A percentile compares a stretch with the other conserved stretches of the same genome.
Evolutionary conservation across 2,797 vertebrate genomes (phyloP).

Genomic region (Cyclura pinguis): DNA sequence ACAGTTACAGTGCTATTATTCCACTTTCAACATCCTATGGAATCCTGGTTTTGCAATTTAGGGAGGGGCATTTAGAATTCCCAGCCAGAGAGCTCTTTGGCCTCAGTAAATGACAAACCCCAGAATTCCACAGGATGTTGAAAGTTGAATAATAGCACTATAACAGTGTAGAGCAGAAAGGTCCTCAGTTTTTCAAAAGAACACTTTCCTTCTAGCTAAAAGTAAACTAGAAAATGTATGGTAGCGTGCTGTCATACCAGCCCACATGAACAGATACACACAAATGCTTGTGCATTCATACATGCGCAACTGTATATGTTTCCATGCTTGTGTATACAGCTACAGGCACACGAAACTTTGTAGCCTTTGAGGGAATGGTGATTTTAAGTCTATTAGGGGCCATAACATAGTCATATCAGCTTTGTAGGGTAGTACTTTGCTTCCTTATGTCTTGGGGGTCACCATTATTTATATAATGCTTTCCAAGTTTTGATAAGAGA

Average conservation of each 20-base stretch:
- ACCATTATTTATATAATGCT: neutral
- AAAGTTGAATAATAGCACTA: too few species aligned
- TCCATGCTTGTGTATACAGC: neutral
- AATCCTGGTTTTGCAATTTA: too few species aligned
- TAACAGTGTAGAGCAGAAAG: too few species aligned
- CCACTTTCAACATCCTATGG: too few species aligned
- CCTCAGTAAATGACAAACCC: too few species aligned
- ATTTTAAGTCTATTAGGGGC: neutral
- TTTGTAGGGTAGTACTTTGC: neutral
- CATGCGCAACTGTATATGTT: neutral
- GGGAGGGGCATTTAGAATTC: too few species aligned
- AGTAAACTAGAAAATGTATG: neutral
- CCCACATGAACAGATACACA: neutral
- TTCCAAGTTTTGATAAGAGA: neutral
- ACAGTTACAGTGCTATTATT: too few species aligned
- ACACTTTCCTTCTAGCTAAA: neutral
- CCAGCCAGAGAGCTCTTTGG: too few species aligned
- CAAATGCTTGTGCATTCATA: neutral
- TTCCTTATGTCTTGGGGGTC: neutral
- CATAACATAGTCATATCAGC: too few species aligned
- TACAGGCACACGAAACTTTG: neutral
- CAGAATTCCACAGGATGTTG: too few species aligned
- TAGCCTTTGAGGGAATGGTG: neutral
- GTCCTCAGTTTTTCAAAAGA: neutral
- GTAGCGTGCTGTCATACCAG: neutral